A percentile compares a stretch with the other conserved stretches of the same genome.
phyloP scores from a whole-genome alignment of 1,140 invertebrate species.

The Choristoneura fumiferana region DNA sequence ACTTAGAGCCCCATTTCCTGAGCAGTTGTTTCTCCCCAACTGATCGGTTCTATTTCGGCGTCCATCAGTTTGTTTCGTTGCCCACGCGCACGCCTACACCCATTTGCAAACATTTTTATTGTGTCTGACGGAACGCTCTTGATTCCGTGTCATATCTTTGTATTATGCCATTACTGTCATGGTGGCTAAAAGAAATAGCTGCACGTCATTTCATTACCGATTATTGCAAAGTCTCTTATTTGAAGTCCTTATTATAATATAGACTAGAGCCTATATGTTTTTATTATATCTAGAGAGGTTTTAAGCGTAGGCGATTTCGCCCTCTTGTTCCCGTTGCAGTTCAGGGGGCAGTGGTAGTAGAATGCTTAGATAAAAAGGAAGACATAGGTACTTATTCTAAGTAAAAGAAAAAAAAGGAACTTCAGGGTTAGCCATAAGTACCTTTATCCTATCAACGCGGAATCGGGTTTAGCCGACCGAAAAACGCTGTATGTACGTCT shows the following conservation, averaged over 20 bases:
- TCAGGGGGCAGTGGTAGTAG: not conserved
- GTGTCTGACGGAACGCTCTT: not conserved
- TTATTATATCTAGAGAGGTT: too few relatives aligned
- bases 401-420: too few relatives aligned
- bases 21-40: not conserved
- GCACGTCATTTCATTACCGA: not conserved
- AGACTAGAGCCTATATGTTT: too few relatives aligned
- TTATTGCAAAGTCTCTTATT: not conserved
- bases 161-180: constrained; percentile 1
- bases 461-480: too few relatives aligned
- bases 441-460: too few relatives aligned
- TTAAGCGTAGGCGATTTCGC: too few relatives aligned
- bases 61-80: constrained; percentile 1
- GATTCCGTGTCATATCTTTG: constrained; percentile 1
- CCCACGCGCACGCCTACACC: constrained; percentile 10
- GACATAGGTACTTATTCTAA: too few relatives aligned
- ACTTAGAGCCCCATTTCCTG: not conserved
- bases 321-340: not conserved
- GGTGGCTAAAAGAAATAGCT: not conserved
- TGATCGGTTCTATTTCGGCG: not conserved
- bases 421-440: too few relatives aligned
- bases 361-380: too few relatives aligned
- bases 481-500: too few relatives aligned
- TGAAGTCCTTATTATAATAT: not conserved
- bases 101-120: constrained; percentile 8